These are phyloP conservation scores for Carlito syrichta DNA, from an alignment of 2,113 vertebrate species.

Conservation along the genomic window DNA sequence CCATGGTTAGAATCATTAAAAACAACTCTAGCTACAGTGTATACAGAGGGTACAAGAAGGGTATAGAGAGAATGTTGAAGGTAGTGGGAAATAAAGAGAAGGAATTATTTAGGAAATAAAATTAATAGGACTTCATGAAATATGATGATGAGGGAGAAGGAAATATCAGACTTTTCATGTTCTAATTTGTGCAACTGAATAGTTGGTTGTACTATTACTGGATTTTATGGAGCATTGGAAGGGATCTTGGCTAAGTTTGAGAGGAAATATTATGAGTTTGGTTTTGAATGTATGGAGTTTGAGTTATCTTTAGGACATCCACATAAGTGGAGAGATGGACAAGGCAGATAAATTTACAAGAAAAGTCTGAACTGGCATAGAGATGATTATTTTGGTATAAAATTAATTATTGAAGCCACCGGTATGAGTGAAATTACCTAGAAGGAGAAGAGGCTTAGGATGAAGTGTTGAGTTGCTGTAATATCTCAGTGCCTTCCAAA, in stretches of 20 bases:
- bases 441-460: neutral
- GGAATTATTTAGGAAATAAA: constrained; percentile 19
- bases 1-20: neutral
- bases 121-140: constrained; percentile 4
- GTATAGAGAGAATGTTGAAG: neutral
- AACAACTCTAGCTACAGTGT: neutral
- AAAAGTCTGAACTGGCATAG: neutral
- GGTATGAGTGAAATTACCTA: neutral
- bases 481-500: neutral
- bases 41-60: neutral
- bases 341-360: constrained; percentile 4
- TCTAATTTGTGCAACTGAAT: neutral
- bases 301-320: neutral
- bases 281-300: neutral
- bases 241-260: neutral
- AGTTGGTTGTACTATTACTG: neutral
- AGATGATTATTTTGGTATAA: neutral
- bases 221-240: neutral
- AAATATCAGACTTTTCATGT: constrained; percentile 5
- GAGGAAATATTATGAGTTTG: neutral
- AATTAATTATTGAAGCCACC: neutral
- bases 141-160: neutral
- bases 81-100: neutral
- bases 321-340: neutral
- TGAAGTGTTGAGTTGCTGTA: constrained; percentile 3